These are phyloP conservation scores for Agelastica alni DNA, from an alignment of 2,888 invertebrate species.

Conservation along the genomic window DNA sequence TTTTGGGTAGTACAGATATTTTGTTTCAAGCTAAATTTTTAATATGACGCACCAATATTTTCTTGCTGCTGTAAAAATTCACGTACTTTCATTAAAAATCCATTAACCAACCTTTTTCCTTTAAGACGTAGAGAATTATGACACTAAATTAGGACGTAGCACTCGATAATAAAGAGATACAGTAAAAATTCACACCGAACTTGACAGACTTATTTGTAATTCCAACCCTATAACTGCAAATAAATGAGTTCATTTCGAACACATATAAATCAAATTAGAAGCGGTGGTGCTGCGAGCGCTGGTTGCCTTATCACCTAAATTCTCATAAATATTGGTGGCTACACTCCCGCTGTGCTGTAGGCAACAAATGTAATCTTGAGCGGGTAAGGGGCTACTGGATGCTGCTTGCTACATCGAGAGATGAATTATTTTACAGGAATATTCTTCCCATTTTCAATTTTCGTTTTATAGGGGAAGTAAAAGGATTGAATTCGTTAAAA, in stretches of 20 bases:
- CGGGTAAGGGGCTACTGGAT: slow-evolving; percentile 26
- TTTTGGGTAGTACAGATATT: too few relatives aligned
- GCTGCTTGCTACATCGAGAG: slow-evolving; percentile 5
- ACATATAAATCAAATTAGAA: slow-evolving; percentile 49
- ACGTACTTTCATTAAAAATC: too few relatives aligned
- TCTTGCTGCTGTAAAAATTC: too few relatives aligned
- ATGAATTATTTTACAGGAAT: slow-evolving; percentile 11
- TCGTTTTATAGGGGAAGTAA: background rate
- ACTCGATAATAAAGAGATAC: slow-evolving; percentile 22
- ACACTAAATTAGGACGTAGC: slow-evolving; percentile 11
- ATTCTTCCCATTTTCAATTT: slow-evolving; percentile 15
- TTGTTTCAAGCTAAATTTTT: too few relatives aligned
- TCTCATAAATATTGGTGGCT: slow-evolving; percentile 34
- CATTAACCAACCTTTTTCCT: too few relatives aligned
- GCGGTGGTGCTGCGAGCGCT: slow-evolving; percentile 29
- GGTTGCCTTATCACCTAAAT: slow-evolving; percentile 30
- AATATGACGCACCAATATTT: too few relatives aligned
- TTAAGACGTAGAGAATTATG: too few relatives aligned
- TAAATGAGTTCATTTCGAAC: slow-evolving; percentile 48
- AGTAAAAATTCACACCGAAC: slow-evolving; percentile 34
- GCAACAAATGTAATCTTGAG: slow-evolving; percentile 36
- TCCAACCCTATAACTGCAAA: slow-evolving; percentile 44
- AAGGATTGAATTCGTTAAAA: background rate
- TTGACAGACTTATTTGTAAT: slow-evolving; percentile 36
- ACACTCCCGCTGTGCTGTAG: slow-evolving; percentile 21